Evolutionary conservation across 37 sponge, comb jelly and placozoan genomes (phyloP).

Genomic region (Diacarnus erythraeanus): DNA sequence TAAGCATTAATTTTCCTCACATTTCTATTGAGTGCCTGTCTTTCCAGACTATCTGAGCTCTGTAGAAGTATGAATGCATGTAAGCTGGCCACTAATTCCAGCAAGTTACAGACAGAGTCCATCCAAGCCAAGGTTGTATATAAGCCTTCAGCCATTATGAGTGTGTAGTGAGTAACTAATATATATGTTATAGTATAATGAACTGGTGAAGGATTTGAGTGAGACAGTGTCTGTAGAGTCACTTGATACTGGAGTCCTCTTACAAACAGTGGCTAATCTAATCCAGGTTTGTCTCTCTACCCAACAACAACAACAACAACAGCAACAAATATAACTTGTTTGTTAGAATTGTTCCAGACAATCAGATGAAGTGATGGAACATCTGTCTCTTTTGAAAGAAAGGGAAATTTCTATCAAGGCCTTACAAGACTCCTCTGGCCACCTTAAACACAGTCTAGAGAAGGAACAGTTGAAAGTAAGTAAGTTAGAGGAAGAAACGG

Average conservation of each 20-base stretch:
- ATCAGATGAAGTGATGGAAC: background rate
- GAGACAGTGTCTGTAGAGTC: background rate
- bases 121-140: conserved; percentile 27
- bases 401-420: background rate
- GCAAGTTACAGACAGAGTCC: conserved; percentile 3
- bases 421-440: background rate
- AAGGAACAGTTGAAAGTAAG: conserved; percentile 18
- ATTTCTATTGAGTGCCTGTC: background rate
- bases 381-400: background rate
- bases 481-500: conserved; percentile 32
- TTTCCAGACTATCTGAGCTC: conserved; percentile 21
- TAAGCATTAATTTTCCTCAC: background rate
- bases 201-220: conserved; percentile 2
- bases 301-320: background rate
- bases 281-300: background rate
- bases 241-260: background rate
- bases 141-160: no score
- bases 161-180: background rate
- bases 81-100: background rate
- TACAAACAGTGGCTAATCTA: background rate
- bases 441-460: conserved; percentile 2
- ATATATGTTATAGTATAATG: background rate
- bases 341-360: background rate
- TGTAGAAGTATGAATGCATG: background rate
- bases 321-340: background rate